A percentile compares a stretch with the other conserved stretches of the same genome.
Evolutionary conservation across 2,113 vertebrate genomes (phyloP).

Genomic region (Odocoileus virginianus): DNA sequence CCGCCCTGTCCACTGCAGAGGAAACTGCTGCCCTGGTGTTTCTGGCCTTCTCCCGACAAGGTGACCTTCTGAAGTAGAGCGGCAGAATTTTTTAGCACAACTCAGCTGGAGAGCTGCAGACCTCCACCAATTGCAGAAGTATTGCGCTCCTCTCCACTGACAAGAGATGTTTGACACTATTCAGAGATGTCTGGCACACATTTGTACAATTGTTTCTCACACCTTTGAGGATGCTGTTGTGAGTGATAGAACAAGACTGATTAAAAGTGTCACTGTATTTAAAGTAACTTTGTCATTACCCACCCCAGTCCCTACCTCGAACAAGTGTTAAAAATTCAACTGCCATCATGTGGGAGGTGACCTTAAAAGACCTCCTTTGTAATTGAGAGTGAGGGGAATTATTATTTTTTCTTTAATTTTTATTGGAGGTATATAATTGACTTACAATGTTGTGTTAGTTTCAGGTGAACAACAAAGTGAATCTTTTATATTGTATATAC

Average conservation of each 20-base stretch:
- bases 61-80: neutral
- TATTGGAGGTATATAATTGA: neutral
- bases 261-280: neutral
- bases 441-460: neutral
- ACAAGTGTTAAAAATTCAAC: neutral
- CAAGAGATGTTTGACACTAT: neutral
- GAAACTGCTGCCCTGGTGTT: neutral
- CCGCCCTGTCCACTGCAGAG: neutral
- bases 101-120: neutral
- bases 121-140: neutral
- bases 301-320: neutral
- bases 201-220: constrained; percentile 6
- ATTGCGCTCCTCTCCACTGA: neutral
- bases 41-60: neutral
- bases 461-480: neutral
- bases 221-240: neutral
- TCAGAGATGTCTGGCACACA: neutral
- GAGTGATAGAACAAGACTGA: neutral
- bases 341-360: neutral
- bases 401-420: neutral
- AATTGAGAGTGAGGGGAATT: neutral
- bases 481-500: neutral
- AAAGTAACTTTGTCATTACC: constrained; percentile 11
- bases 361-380: neutral
- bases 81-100: neutral